phyloP scores from a whole-genome alignment of 2,888 invertebrate species.

The Azorinus chamasolen region DNA sequence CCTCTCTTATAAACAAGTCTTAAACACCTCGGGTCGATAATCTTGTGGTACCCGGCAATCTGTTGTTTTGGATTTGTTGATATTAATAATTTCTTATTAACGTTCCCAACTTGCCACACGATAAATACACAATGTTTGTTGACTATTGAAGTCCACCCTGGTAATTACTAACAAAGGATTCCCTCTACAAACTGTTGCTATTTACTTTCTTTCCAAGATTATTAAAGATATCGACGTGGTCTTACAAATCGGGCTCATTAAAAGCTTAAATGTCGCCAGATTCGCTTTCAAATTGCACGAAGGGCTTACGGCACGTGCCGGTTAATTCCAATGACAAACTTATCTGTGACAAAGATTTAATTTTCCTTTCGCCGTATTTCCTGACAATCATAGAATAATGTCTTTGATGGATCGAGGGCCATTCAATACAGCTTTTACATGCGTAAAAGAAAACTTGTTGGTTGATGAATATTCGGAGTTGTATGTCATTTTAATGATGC shows the following conservation, averaged over 20 bases:
- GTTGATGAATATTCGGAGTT: no score
- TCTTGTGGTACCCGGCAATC: constrained; percentile 15
- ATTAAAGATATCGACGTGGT: constrained; percentile 59
- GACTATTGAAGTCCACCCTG: constrained; percentile 32
- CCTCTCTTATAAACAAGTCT: no score
- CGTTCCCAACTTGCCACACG: constrained; percentile 43
- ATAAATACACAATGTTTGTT: constrained; percentile 40
- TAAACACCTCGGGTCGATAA: no score
- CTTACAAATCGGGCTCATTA: constrained; percentile 58
- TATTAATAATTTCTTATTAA: constrained; percentile 51
- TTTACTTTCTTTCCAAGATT: constrained; percentile 56
- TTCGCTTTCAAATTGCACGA: constrained; percentile 30
- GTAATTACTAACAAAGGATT: constrained; percentile 55
- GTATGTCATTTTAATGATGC: no score
- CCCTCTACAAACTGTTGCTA: constrained; percentile 56
- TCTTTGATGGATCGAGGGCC: neutral
- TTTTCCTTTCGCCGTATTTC: constrained; percentile 58
- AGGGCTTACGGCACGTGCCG: constrained; percentile 48
- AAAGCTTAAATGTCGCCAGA: constrained; percentile 42
- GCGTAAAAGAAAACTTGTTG: no score
- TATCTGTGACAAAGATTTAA: constrained; percentile 60
- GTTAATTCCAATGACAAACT: constrained; percentile 59
- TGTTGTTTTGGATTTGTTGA: constrained; percentile 39
- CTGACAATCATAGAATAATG: constrained; percentile 42
- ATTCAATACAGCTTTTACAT: no score